Percentiles rank a stretch among this genome's conserved stretches.
These are phyloP conservation scores for Ditula angustiorana DNA, from an alignment of 2,888 invertebrate species.

Conservation along the genomic window DNA sequence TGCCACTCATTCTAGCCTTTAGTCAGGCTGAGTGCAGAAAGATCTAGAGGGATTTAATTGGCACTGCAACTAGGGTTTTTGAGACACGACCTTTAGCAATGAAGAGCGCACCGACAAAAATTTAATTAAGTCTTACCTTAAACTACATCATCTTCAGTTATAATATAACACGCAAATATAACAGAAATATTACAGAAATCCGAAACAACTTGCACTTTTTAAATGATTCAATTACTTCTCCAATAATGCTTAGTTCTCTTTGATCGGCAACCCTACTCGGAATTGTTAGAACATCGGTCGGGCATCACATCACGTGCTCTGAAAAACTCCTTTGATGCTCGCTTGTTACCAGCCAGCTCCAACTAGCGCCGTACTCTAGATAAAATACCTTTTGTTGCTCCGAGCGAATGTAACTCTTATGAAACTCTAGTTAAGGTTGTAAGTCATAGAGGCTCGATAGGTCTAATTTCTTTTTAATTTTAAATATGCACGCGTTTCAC, in stretches of 20 bases:
- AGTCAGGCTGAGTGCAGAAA: too few relatives aligned
- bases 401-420: slow-evolving; percentile 51
- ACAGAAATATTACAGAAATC: background rate
- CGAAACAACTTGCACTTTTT: background rate
- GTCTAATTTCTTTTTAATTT: slow-evolving; percentile 27
- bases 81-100: too few relatives aligned
- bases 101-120: too few relatives aligned
- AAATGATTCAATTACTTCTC: background rate
- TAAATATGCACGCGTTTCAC: slow-evolving; percentile 11
- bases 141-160: too few relatives aligned
- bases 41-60: too few relatives aligned
- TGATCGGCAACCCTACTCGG: slow-evolving; percentile 45
- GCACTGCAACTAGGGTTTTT: too few relatives aligned
- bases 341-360: slow-evolving; percentile 65
- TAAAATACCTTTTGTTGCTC: slow-evolving; percentile 58
- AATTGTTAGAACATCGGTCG: slow-evolving; percentile 72
- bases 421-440: background rate
- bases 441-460: background rate
- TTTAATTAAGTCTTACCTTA: too few relatives aligned
- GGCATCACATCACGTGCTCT: slow-evolving; percentile 79
- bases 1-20: too few relatives aligned
- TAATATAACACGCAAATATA: too few relatives aligned
- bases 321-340: slow-evolving; percentile 75
- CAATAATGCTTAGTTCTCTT: slow-evolving; percentile 13
- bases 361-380: slow-evolving; percentile 65